Conservation (phyloP, 1,140 invertebrate species). For the Maconellicoccus hirsutus region DNA sequence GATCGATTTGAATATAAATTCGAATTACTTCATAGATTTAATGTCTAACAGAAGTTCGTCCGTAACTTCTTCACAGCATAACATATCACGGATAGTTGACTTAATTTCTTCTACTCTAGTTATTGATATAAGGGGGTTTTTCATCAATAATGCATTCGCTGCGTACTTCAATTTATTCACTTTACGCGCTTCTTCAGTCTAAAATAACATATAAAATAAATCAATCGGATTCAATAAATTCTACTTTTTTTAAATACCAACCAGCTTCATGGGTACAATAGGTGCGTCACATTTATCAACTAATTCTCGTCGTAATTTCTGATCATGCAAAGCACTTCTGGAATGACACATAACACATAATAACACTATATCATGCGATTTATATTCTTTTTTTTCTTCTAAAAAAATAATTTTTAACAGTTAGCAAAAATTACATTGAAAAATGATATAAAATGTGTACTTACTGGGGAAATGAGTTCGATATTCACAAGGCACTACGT, state of each 20-base stretch:
- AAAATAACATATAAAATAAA: conserved; percentile 10
- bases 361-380: conserved; percentile 69
- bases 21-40: background rate
- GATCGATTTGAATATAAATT: no score
- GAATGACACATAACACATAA: conserved; percentile 64
- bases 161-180: conserved; percentile 50
- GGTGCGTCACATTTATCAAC: background rate
- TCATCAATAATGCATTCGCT: conserved; percentile 46
- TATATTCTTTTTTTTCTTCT: conserved; percentile 67
- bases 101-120: conserved; percentile 41
- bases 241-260: background rate
- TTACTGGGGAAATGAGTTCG: conserved; percentile 64
- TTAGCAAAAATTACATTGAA: background rate
- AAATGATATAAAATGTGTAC: no score
- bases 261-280: background rate
- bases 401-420: conserved; percentile 31
- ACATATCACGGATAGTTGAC: conserved; percentile 38
- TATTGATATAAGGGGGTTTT: conserved; percentile 42
- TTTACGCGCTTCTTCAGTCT: conserved; percentile 28
- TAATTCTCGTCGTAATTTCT: conserved; percentile 38
- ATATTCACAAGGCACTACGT: conserved; percentile 73
- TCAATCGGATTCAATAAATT: no score
- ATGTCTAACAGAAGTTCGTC: conserved; percentile 33
- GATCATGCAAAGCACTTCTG: conserved; percentile 54
- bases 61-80: conserved; percentile 37